phyloP scores from a whole-genome alignment of 2,888 invertebrate genomes.

The Chrysina gloriosa region DNA sequence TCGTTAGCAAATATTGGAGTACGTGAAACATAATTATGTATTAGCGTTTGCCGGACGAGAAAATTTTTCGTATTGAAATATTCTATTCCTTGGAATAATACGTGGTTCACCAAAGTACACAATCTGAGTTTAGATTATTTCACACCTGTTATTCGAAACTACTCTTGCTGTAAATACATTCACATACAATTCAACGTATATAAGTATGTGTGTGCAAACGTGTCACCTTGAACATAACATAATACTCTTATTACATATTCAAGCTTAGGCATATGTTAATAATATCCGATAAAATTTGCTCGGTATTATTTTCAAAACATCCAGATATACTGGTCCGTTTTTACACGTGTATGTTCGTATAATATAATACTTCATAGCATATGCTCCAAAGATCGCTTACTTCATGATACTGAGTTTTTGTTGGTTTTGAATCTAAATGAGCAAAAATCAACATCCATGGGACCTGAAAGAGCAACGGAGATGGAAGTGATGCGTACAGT shows the following conservation, averaged over 20 bases:
- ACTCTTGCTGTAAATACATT: not conserved
- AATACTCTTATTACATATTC: slow-evolving; percentile 1
- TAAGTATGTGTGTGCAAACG: not conserved
- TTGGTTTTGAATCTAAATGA: not conserved
- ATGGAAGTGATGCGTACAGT: not conserved
- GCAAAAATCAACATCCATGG: slow-evolving; percentile 4
- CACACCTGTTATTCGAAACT: not conserved
- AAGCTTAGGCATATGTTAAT: slow-evolving; percentile 8
- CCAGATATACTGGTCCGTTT: slow-evolving; percentile 7
- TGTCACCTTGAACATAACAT: slow-evolving; percentile 12
- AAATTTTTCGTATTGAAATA: no score
- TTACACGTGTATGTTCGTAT: slow-evolving; percentile 1
- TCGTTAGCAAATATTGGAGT: no score
- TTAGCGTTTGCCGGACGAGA: no score
- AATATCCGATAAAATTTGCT: slow-evolving; percentile 16
- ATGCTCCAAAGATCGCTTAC: slow-evolving; percentile 10
- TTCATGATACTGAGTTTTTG: slow-evolving; percentile 7
- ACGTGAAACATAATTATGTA: no score
- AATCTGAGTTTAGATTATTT: no score
- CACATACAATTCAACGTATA: not conserved
- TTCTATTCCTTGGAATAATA: no score
- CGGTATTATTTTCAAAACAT: slow-evolving; percentile 21
- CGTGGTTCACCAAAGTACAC: not conserved
- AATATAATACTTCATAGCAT: not conserved
- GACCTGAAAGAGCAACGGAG: not conserved